Evolutionary conservation across 2,888 invertebrate genomes (phyloP), one percentile per base, ranked within the genome.

Genomic region (Yponomeuta malinellus): DNA sequence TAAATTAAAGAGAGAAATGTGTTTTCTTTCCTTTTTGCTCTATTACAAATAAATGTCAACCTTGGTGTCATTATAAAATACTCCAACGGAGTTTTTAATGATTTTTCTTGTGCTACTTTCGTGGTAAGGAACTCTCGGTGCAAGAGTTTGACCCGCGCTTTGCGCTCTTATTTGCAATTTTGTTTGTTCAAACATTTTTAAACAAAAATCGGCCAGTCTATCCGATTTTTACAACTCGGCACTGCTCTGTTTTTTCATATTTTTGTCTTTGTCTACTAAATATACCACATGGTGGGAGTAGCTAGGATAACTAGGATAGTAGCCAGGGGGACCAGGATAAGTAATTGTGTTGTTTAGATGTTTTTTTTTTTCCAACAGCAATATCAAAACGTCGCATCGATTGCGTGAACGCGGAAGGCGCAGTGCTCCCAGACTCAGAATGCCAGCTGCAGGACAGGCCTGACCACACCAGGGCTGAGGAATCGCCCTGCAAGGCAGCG

Each of bases 401-500:
- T 77, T 85, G 93, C 86, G 70, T 94, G 86, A 72, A 84, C 81
- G 75, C 91, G 90, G 78, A 94, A 91, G 86, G 87, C 8, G 85
- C 87, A 0, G 75, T 78, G 0, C 76, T 90, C 2, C 71, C 79
- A 0, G 86, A 87, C 1, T 70, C 79, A 5, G 93, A 94, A 72
- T 99, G 98, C 83, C 95, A 96, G 78, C 94, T 94, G 75, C 92
- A 94, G 73, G 93, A 94, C 52, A 94, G 94, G 78, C 99, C 98
- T 0, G 93, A 95, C 70, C 95, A 95, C 76, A 94, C 94, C 48
- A 95, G 95, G 81, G 96, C 97, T 80, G 98, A 98, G 81, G 94
- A 94, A 79, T 96, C 95, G 80, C 94, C 95, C n/a, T 98, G 98
- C 90, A 95, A 94, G 79, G 96, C 98, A 0, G 95, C 96, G 70